Percentiles rank a stretch among this genome's conserved stretches.
phyloP scores from a whole-genome alignment of 2,113 vertebrate genomes.

The Ascaphus truei region DNA sequence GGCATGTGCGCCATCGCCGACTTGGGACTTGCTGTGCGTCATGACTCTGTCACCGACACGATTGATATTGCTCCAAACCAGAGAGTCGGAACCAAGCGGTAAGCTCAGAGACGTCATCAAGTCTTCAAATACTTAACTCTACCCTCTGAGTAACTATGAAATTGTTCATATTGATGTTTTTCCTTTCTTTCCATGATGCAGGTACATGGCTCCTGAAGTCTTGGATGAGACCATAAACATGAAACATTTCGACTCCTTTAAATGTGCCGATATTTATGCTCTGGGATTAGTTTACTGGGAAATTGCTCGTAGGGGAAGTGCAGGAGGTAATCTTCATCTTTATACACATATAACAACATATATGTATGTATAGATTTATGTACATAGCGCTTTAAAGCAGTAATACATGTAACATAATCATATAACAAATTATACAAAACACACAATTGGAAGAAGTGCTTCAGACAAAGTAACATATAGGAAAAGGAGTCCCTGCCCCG shows the following conservation, averaged over 20 bases:
- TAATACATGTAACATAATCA: too few relatives aligned
- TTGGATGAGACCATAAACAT: conserved; percentile 97
- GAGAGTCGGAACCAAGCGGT: conserved; percentile 96
- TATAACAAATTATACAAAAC: too few relatives aligned
- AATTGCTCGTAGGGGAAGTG: conserved; percentile 88
- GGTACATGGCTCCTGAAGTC: conserved; percentile 98
- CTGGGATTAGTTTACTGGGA: conserved; percentile 97
- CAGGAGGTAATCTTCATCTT: conserved; percentile 94
- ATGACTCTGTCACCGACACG: conserved; percentile 90
- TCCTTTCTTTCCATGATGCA: conserved; percentile 46
- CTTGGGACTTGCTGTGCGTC: conserved; percentile 91
- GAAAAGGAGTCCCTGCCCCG: too few relatives aligned
- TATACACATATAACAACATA: too few relatives aligned
- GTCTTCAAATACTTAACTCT: too few relatives aligned
- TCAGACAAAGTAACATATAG: too few relatives aligned
- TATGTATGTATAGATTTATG: too few relatives aligned
- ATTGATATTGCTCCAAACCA: conserved; percentile 97
- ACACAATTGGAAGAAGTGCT: too few relatives aligned
- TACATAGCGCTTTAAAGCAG: too few relatives aligned
- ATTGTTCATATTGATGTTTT: background rate
- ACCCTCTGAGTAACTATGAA: background rate
- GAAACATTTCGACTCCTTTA: conserved; percentile 98
- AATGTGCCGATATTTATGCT: conserved; percentile 95
- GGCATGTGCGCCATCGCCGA: conserved; percentile 94
- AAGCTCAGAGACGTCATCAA: background rate